phyloP scores from a whole-genome alignment of 2,797 vertebrate genomes.

The Peromyscus melanophrys region DNA sequence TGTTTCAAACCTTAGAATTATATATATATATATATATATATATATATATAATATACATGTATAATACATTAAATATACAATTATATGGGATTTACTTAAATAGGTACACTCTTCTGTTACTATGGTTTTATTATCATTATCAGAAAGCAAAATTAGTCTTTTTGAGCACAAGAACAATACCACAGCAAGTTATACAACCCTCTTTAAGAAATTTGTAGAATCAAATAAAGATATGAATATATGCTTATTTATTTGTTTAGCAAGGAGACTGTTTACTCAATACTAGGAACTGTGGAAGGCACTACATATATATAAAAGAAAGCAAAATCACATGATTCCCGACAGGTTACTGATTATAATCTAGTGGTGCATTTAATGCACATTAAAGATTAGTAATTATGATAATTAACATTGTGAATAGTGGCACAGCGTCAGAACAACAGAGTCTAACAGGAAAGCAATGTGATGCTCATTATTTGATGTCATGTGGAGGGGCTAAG shows the following conservation, averaged over 20 bases:
- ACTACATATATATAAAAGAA: background rate
- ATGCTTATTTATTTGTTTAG: slow-evolving; percentile 3
- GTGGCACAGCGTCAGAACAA: background rate
- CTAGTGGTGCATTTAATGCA: slow-evolving; percentile 16
- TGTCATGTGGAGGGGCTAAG: background rate
- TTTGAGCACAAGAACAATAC: background rate
- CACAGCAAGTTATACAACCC: background rate
- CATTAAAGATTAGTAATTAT: slow-evolving; percentile 55
- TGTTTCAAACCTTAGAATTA: background rate
- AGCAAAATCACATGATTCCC: slow-evolving; percentile 23
- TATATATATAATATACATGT: background rate
- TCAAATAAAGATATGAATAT: background rate
- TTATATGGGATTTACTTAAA: slow-evolving; percentile 12
- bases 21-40: background rate
- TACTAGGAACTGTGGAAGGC: background rate
- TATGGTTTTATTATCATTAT: slow-evolving; percentile 20
- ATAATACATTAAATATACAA: background rate
- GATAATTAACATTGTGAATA: slow-evolving; percentile 35
- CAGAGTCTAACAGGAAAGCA: slow-evolving; percentile 39
- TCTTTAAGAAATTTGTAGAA: slow-evolving; percentile 18
- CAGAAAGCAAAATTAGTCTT: background rate
- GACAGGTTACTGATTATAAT: slow-evolving; percentile 33
- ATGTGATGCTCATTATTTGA: background rate
- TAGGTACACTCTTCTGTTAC: background rate
- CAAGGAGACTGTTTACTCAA: background rate